Evolutionary conservation across 2,113 vertebrate species (phyloP), one percentile per base, ranked within the genome.

Genomic region (Megatriorchis doriae): DNA sequence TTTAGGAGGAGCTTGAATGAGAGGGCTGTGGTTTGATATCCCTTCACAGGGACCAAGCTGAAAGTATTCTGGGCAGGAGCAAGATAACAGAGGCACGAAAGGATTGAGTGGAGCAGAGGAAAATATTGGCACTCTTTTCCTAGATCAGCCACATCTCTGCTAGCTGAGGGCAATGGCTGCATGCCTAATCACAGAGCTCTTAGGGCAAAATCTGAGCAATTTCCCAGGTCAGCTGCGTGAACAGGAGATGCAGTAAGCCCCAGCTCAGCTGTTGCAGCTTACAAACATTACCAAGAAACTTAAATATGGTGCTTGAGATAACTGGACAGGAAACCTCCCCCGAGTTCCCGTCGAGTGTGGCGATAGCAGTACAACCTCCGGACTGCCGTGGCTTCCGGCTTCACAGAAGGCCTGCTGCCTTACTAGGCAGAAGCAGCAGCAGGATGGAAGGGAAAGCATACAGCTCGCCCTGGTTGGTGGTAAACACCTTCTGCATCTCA

Each of bases 311-410:
- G 61, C 48, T 85, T 36, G 83, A 93, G 87, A 94, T 92, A 90
- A 93, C 56, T 1, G 59, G 61, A 22, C 93, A 96, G 96, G 95
- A 94, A 97, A 40, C 70, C 63, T 91, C 59, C 73, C 22, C 72
- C 2, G 1, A 34, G 52, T 90, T 90, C 79, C 83, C 5, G 6
- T 32, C 2, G 27, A 83, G 65, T 0, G n/a, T 21, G 38, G 75
- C 3, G 14, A 59, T 47, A 92, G 90, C 71, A 29, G 45, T 34
- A 50, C 0, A 11, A 47, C 75, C 92, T 90, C 90, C 0, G 29
- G 70, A 61, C 61, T 48, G 52, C 53, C 0, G 3, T 0, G 14
- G 70, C 34, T 90, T 75, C 88, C 52, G 45, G 45, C 43, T 8
- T 43, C 31, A 1, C 6, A 13, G 42, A 31, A 29, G 59, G 68